phyloP scores from a whole-genome alignment of 2,888 invertebrate species.

The Acronicta psi region DNA sequence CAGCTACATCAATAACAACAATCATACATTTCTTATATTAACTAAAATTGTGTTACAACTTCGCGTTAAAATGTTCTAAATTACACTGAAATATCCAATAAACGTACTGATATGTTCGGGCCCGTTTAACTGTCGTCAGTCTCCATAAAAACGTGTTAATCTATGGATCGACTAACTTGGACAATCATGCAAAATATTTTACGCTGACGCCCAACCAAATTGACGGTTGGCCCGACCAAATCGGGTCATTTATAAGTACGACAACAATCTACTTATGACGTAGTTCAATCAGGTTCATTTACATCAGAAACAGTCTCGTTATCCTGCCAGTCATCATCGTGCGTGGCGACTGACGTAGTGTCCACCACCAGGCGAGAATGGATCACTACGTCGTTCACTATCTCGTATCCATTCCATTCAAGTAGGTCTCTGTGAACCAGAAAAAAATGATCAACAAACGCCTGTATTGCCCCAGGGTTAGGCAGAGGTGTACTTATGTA shows the following conservation, averaged over 20 bases:
- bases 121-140: not conserved
- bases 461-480: too few species aligned
- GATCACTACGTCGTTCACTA: conserved; percentile 71
- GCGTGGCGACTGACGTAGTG: conserved; percentile 58
- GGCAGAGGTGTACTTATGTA: too few species aligned
- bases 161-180: too few species aligned
- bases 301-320: conserved; percentile 75
- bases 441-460: not conserved
- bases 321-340: conserved; percentile 73
- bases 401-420: conserved; percentile 83
- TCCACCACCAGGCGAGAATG: conserved; percentile 71
- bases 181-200: too few species aligned
- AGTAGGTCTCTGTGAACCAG: conserved; percentile 74
- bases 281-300: conserved; percentile 58
- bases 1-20: not conserved
- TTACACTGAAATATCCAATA: not conserved
- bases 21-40: conserved; percentile 1
- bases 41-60: not conserved
- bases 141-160: too few species aligned
- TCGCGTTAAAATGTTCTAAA: not conserved
- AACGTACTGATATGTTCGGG: not conserved
- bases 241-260: conserved; percentile 4
- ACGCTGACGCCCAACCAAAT: not conserved
- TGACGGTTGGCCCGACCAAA: not conserved
- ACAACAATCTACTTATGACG: conserved; percentile 22